Base-by-base conservation (phyloP, 2,113 vertebrate genomes). In the Channa argus region DNA sequence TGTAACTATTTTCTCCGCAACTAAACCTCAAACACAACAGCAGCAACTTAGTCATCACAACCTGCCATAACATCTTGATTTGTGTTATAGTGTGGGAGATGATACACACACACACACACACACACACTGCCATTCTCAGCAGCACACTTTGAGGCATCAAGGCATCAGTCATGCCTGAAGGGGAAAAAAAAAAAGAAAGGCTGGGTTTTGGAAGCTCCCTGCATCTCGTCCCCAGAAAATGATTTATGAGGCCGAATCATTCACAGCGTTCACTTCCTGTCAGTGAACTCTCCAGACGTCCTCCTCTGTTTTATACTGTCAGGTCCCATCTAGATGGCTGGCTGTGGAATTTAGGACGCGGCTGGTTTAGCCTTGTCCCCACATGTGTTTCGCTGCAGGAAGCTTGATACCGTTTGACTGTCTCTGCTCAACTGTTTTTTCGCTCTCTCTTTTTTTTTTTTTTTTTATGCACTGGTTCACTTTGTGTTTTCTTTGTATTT, bases 261-360 rank as follows among this genome's bases (percentile, higher is more conserved):
- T 93, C 92, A 91, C 92, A 94, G 94, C 91, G 84, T 94, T 91
- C 91, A 93, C 94, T 95, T 95, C 94, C 94, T 94, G 93, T 92
- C 73, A 92, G 92, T 83, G 91, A 69, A 91, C 74, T 91, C 82
- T 90, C 92, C 89, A 94, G 93, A 95, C 92, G 87, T 92, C 87
- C 82, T 92, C 68, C 50, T 86, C 79, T 67, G 72, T 82, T 84
- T 86, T 79, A 74, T 67, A 59, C 85, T 82, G 85, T 91, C 86
- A 89, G 80, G 86, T 91, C 88, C 80, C 89, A 80, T 91, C 84
- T 53, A 83, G 73, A 91, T 85, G 92, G 89, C 86, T 75, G 84
- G 36, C 89, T 75, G 86, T 89, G 89, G 85, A 89, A 90, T 91
- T 85, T 79, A 86, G 86, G 80, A 83, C 77, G 68, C 14, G 84